A percentile compares a stretch with the other conserved stretches of the same genome.
Evolutionary conservation across 1,140 invertebrate species (phyloP).

Genomic region (Formica selysi): DNA sequence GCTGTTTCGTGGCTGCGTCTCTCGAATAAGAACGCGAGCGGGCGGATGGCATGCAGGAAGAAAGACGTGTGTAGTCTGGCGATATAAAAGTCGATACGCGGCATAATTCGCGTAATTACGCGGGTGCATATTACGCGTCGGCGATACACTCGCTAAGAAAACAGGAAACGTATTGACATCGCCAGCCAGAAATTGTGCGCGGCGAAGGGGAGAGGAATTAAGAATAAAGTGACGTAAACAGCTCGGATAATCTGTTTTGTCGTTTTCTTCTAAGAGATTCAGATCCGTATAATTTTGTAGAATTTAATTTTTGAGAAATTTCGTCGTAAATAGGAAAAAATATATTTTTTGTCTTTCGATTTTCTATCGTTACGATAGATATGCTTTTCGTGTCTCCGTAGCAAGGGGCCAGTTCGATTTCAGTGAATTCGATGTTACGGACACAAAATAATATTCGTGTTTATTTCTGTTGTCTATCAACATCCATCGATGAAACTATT

Average conservation of each 20-base stretch:
- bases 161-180: conserved; percentile 54
- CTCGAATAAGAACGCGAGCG: conserved; percentile 30
- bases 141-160: conserved; percentile 53
- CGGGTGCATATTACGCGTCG: conserved; percentile 50
- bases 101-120: conserved; percentile 71
- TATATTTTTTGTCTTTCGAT: background rate
- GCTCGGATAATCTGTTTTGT: background rate
- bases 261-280: background rate
- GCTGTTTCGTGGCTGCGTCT: conserved; percentile 33
- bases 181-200: conserved; percentile 17
- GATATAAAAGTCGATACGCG: conserved; percentile 28
- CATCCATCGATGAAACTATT: background rate
- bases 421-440: background rate
- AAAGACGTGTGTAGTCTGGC: background rate
- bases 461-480: background rate
- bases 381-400: background rate
- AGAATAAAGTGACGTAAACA: conserved; percentile 46
- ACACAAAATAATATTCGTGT: background rate
- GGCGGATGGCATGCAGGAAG: conserved; percentile 55
- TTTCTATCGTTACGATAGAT: background rate
- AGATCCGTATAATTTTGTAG: conserved; percentile 21
- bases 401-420: background rate
- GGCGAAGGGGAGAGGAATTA: background rate
- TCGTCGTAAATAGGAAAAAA: background rate
- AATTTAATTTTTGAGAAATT: background rate